Percentiles rank a stretch among this genome's conserved stretches.
These are phyloP conservation scores for Dissostichus mawsoni DNA, from an alignment of 2,113 vertebrate genomes.

Conservation along the genomic window DNA sequence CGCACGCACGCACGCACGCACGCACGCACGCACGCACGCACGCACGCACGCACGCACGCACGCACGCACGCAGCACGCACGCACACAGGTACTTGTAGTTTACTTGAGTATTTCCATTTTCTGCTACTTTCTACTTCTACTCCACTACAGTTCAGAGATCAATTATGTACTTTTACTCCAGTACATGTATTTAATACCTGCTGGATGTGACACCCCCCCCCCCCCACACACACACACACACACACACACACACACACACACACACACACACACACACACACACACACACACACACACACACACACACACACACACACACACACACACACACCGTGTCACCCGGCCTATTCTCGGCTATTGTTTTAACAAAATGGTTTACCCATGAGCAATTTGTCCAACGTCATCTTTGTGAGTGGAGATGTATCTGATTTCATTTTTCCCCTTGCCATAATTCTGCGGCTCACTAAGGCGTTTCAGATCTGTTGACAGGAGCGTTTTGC, in stretches of 20 bases:
- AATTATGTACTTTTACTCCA: too few relatives aligned
- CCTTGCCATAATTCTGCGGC: constrained; percentile 26
- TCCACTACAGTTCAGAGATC: too few relatives aligned
- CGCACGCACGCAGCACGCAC: too few relatives aligned
- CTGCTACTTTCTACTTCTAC: too few relatives aligned
- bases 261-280: not conserved
- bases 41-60: too few relatives aligned
- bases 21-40: constrained; percentile 2
- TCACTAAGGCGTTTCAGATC: constrained; percentile 11
- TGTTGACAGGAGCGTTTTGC: constrained; percentile 55
- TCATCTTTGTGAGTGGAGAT: constrained; percentile 44
- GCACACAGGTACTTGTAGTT: too few relatives aligned
- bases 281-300: constrained; percentile 1
- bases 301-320: constrained; percentile 13
- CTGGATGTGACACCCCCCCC: too few relatives aligned
- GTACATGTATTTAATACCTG: too few relatives aligned
- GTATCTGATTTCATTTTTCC: constrained; percentile 61
- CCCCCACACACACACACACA: too few relatives aligned
- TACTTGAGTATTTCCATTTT: too few relatives aligned
- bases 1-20: constrained; percentile 6
- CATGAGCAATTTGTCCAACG: constrained; percentile 58
- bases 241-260: too few relatives aligned
- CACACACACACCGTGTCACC: constrained; percentile 13
- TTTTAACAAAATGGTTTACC: constrained; percentile 63
- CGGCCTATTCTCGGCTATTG: constrained; percentile 60